Percentiles rank a stretch among this genome's conserved stretches.
Evolutionary conservation across 2,113 vertebrate genomes (phyloP).

Genomic region (Brachionichthys hirsutus): DNA sequence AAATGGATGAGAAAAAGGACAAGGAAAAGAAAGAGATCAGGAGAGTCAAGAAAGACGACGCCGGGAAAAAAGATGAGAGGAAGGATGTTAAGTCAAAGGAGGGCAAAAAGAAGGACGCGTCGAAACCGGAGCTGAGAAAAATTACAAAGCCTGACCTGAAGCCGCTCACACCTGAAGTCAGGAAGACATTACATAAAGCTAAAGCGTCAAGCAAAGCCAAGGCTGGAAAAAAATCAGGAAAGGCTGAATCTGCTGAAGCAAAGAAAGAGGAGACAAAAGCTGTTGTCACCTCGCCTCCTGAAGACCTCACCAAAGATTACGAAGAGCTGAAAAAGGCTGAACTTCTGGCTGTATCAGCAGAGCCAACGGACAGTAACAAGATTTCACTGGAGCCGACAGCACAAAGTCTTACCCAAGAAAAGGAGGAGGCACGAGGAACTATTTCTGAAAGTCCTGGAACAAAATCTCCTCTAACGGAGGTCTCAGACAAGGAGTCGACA

Average conservation of each 20-base stretch:
- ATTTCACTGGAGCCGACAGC: constrained; percentile 33
- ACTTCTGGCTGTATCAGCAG: constrained; percentile 59
- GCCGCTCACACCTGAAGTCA: constrained; percentile 94
- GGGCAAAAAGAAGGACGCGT: constrained; percentile 87
- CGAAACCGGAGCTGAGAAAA: constrained; percentile 89
- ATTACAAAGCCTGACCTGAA: constrained; percentile 91
- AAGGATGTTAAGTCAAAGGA: constrained; percentile 87
- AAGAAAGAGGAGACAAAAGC: constrained; percentile 57
- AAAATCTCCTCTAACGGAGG: constrained; percentile 31
- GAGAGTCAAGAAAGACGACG: constrained; percentile 89
- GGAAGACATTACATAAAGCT: constrained; percentile 94
- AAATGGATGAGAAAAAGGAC: constrained; percentile 95
- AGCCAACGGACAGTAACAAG: constrained; percentile 29
- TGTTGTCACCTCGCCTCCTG: constrained; percentile 84
- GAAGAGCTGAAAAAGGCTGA: constrained; percentile 85
- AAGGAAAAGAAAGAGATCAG: constrained; percentile 97
- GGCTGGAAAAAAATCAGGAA: constrained; percentile 83
- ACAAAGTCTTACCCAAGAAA: constrained; percentile 45
- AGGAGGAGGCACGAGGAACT: constrained; percentile 27
- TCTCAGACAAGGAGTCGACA: constrained; percentile 51
- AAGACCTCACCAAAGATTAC: constrained; percentile 93
- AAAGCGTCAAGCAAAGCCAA: constrained; percentile 88
- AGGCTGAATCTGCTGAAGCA: constrained; percentile 69
- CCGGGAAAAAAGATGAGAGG: constrained; percentile 90
- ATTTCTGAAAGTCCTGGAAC: constrained; percentile 53